Evolutionary conservation across 1,140 invertebrate genomes (phyloP).

Genomic region (Harpegnathos saltator): DNA sequence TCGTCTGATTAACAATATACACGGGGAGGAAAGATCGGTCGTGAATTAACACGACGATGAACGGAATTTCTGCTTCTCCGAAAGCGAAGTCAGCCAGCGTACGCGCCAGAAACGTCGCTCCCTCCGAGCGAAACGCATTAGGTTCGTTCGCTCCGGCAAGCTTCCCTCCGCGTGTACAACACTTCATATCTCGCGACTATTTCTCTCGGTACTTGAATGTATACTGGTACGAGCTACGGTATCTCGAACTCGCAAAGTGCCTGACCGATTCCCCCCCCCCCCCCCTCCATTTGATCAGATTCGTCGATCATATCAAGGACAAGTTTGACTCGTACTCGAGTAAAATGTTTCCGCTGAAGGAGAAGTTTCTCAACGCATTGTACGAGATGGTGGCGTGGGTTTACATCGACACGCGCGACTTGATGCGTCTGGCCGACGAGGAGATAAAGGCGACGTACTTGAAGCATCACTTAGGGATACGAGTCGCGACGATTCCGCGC

Average conservation of each 20-base stretch:
- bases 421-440: constrained; percentile 59
- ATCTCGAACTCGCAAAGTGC: too few species aligned
- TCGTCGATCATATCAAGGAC: constrained; percentile 71
- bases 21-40: too few species aligned
- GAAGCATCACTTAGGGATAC: constrained; percentile 77
- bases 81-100: too few species aligned
- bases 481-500: constrained; percentile 68
- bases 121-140: too few species aligned
- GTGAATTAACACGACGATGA: too few species aligned
- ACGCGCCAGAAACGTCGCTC: too few species aligned
- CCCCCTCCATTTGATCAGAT: constrained; percentile 39
- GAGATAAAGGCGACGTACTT: constrained; percentile 62
- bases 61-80: too few species aligned
- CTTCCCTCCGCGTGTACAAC: background rate
- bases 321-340: constrained; percentile 74
- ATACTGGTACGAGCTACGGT: too few species aligned
- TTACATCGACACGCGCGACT: constrained; percentile 78
- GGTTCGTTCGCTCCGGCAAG: too few species aligned
- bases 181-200: too few species aligned
- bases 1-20: background rate
- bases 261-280: too few species aligned
- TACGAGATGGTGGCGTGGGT: constrained; percentile 76
- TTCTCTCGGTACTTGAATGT: too few species aligned
- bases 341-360: constrained; percentile 73
- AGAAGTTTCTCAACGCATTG: constrained; percentile 72